These are phyloP conservation scores for Belonocnema kinseyi DNA, from an alignment of 1,140 invertebrate species.

Conservation along the genomic window DNA sequence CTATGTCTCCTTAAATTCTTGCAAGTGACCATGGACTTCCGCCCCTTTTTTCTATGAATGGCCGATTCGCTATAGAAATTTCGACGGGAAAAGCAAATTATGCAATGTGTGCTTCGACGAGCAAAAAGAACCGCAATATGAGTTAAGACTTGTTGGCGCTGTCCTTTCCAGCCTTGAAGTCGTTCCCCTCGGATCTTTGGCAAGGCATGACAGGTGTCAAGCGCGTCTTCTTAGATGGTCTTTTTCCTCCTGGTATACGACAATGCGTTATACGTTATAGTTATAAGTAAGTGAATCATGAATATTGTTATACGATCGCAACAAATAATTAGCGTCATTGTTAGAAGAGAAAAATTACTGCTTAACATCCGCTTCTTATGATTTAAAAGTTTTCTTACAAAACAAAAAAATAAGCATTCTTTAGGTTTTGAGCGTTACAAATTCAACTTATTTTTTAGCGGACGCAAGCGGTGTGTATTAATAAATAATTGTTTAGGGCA, in stretches of 20 bases:
- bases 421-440: not conserved
- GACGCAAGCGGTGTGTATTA: too few relatives aligned
- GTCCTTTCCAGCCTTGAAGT: conserved; percentile 4
- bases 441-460: too few relatives aligned
- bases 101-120: not conserved
- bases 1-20: too few relatives aligned
- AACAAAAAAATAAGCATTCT: not conserved
- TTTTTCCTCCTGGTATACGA: not conserved
- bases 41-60: too few relatives aligned
- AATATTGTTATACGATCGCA: not conserved
- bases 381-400: not conserved
- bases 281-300: too few relatives aligned
- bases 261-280: not conserved
- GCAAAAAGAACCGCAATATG: not conserved
- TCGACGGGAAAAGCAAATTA: not conserved
- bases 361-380: not conserved
- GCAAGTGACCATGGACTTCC: too few relatives aligned
- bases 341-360: not conserved
- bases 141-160: conserved; percentile 1
- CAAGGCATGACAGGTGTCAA: conserved; percentile 4
- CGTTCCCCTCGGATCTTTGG: conserved; percentile 11
- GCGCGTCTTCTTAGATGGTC: not conserved
- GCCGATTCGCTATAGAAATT: too few relatives aligned
- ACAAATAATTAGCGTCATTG: conserved; percentile 6
- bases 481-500: too few relatives aligned